Evolutionary conservation across 2,797 vertebrate species (phyloP).

Genomic region (Rhinella marina): DNA sequence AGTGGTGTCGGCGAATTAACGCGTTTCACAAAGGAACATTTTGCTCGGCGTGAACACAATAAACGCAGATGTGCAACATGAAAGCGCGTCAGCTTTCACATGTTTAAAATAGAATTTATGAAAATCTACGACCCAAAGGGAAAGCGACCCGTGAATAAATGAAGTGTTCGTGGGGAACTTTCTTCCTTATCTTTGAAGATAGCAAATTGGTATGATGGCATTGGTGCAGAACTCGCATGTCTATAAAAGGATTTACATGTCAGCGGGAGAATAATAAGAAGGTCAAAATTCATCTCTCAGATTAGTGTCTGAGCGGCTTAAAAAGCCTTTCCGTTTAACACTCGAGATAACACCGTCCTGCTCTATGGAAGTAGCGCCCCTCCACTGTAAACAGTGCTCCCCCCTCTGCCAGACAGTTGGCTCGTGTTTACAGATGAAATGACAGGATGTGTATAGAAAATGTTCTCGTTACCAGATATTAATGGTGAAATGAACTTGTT

Average conservation of each 20-base stretch:
- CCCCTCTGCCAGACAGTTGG: conserved; percentile 73
- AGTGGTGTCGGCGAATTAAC: conserved; percentile 27
- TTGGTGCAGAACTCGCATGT: conserved; percentile 66
- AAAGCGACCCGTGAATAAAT: background rate
- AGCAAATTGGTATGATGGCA: conserved; percentile 71
- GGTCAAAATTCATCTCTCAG: conserved; percentile 66
- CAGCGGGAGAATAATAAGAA: conserved; percentile 69
- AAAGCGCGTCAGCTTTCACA: conserved; percentile 26
- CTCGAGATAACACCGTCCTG: conserved; percentile 69
- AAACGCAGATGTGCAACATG: conserved; percentile 33
- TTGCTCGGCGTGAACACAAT: conserved; percentile 14
- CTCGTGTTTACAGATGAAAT: conserved; percentile 80
- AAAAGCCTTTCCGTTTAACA: conserved; percentile 68
- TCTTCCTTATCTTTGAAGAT: conserved; percentile 69
- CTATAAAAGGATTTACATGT: conserved; percentile 72
- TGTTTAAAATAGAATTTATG: conserved; percentile 46
- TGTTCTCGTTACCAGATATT: conserved; percentile 77
- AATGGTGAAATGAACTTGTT: conserved; percentile 78
- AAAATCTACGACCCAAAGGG: background rate
- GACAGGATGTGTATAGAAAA: conserved; percentile 82
- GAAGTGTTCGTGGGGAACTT: conserved; percentile 56
- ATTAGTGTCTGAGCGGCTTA: conserved; percentile 61
- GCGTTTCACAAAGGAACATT: conserved; percentile 15
- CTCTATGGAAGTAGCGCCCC: conserved; percentile 73
- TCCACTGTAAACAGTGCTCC: conserved; percentile 74